Percentiles rank a stretch among this genome's conserved stretches.
These are phyloP conservation scores for Thera britannica DNA, from an alignment of 2,888 invertebrate genomes.

Conservation along the genomic window DNA sequence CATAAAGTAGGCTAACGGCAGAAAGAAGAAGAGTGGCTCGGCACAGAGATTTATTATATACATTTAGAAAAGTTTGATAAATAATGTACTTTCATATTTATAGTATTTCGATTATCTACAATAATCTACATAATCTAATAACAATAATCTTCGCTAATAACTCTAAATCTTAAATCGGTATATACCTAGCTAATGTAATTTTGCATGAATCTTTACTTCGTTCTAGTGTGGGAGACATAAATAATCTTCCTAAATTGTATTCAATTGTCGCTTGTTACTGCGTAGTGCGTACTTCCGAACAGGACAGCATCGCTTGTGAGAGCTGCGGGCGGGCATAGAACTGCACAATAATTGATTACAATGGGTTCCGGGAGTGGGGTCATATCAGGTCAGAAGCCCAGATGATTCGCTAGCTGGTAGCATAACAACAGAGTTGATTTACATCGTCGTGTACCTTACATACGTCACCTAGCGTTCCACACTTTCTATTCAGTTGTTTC, in stretches of 20 bases:
- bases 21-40: no score
- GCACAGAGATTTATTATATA: no score
- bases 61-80: no score
- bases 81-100: no score
- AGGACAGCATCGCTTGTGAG: conserved; percentile 15
- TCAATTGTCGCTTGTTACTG: conserved; percentile 25
- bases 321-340: conserved; percentile 15
- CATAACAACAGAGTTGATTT: conserved; percentile 6
- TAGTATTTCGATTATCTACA: no score
- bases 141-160: no score
- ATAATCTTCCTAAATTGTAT: conserved; percentile 5
- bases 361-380: conserved; percentile 28
- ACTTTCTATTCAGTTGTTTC: background rate
- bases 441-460: background rate
- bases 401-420: conserved; percentile 24
- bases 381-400: conserved; percentile 31
- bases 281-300: conserved; percentile 20
- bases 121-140: no score
- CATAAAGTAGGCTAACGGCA: no score
- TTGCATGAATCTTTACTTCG: background rate
- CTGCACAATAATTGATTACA: conserved; percentile 30
- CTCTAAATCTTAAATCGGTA: background rate
- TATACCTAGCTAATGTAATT: background rate
- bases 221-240: conserved; percentile 9
- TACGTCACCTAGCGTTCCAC: background rate